Evolutionary conservation across 1,140 invertebrate genomes (phyloP).

Genomic region (Drosophila willistoni): DNA sequence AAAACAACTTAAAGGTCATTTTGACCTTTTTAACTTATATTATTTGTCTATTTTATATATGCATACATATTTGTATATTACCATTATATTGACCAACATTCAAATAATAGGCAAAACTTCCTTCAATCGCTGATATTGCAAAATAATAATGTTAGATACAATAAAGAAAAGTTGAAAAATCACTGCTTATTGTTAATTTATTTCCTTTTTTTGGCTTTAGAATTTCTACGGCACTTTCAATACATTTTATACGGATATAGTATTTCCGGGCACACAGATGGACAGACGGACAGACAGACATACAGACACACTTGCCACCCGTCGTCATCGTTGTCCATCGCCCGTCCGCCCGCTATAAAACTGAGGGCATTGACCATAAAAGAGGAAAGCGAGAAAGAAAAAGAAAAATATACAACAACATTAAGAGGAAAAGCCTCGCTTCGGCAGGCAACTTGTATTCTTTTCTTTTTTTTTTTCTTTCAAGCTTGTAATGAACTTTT

Average conservation of each 20-base stretch:
- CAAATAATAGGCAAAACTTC: constrained; percentile 46
- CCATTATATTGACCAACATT: constrained; percentile 29
- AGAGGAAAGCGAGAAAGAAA: constrained; percentile 25
- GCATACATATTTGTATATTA: neutral
- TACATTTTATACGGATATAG: constrained; percentile 67
- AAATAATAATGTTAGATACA: constrained; percentile 33
- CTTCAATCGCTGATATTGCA: constrained; percentile 25
- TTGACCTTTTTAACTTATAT: neutral
- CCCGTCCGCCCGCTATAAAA: constrained; percentile 49
- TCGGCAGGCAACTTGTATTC: constrained; percentile 14
- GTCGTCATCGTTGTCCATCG: neutral
- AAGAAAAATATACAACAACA: constrained; percentile 21
- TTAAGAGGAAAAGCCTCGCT: constrained; percentile 52
- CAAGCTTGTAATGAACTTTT: constrained; percentile 76
- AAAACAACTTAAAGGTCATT: no score
- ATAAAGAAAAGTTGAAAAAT: constrained; percentile 55
- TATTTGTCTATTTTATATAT: neutral
- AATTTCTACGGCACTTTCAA: constrained; percentile 49
- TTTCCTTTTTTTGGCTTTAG: constrained; percentile 74
- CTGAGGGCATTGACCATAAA: constrained; percentile 70
- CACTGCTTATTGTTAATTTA: constrained; percentile 77
- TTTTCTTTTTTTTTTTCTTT: neutral
- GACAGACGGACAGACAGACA: no score
- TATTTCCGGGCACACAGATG: constrained; percentile 56
- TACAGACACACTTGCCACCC: constrained; percentile 14